A percentile compares a stretch with the other conserved stretches of the same genome.
Evolutionary conservation across 2,888 invertebrate genomes (phyloP).

Genomic region (Drosophila limbata): DNA sequence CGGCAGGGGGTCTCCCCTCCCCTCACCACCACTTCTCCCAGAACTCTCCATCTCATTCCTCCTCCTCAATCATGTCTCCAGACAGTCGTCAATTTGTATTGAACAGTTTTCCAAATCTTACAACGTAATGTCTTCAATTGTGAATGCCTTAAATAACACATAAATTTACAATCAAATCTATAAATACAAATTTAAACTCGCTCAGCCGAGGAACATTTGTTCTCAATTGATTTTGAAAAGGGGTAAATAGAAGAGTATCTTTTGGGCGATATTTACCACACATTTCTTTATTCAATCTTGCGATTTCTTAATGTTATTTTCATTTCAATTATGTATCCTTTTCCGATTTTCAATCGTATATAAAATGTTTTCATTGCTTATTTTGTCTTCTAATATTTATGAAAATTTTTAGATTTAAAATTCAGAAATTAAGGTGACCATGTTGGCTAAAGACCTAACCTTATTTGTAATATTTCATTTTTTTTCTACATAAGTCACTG

Average conservation of each 20-base stretch:
- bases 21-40: slow-evolving; percentile 6
- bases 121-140: slow-evolving; percentile 48
- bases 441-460: too few relatives aligned
- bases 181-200: slow-evolving; percentile 24
- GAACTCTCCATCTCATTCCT: neutral
- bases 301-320: neutral
- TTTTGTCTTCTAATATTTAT: neutral
- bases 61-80: slow-evolving; percentile 55
- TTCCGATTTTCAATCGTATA: neutral
- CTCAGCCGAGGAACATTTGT: slow-evolving; percentile 8
- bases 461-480: too few relatives aligned
- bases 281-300: neutral
- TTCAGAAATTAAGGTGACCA: neutral
- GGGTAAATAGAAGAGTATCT: neutral
- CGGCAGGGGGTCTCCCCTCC: slow-evolving; percentile 30
- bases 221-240: neutral
- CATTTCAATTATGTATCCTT: neutral
- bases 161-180: slow-evolving; percentile 39
- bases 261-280: neutral
- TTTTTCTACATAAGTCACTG: too few relatives aligned
- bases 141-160: slow-evolving; percentile 34
- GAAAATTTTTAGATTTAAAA: neutral
- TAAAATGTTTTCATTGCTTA: neutral
- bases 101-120: slow-evolving; percentile 40
- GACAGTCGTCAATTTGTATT: slow-evolving; percentile 38